Conservation (phyloP, 2,797 vertebrate genomes). For the Anas capensis region DNA sequence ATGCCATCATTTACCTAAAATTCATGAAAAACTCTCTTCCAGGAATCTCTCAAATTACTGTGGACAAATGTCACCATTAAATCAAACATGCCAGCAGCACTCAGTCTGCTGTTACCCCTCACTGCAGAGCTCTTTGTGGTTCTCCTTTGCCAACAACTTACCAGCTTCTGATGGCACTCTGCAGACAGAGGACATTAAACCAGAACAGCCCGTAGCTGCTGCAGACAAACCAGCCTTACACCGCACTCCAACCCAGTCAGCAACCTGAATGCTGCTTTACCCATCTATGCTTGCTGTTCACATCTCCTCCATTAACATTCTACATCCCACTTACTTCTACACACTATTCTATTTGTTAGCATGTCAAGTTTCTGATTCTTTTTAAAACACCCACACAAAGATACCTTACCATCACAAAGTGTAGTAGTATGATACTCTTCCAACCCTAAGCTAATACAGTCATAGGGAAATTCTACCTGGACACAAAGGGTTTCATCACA, state of each 20-base stretch:
- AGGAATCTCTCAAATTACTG: not conserved
- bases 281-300: not conserved
- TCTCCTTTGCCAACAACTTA: not conserved
- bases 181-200: not conserved
- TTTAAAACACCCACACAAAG: not conserved
- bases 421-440: not conserved
- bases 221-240: not conserved
- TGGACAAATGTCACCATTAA: not conserved
- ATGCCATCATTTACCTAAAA: not conserved
- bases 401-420: not conserved
- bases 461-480: not conserved
- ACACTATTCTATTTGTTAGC: not conserved
- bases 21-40: not conserved
- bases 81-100: not conserved
- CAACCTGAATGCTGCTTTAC: not conserved
- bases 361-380: not conserved
- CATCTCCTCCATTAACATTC: not conserved
- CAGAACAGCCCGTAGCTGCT: not conserved
- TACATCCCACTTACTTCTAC: not conserved
- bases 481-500: not conserved
- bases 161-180: not conserved
- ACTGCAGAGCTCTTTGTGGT: too few species aligned
- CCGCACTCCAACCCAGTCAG: not conserved
- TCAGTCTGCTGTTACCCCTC: too few species aligned
- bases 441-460: not conserved